Conservation (phyloP, 2,888 invertebrate genomes). For the Caenorhabditis doughertyi region DNA sequence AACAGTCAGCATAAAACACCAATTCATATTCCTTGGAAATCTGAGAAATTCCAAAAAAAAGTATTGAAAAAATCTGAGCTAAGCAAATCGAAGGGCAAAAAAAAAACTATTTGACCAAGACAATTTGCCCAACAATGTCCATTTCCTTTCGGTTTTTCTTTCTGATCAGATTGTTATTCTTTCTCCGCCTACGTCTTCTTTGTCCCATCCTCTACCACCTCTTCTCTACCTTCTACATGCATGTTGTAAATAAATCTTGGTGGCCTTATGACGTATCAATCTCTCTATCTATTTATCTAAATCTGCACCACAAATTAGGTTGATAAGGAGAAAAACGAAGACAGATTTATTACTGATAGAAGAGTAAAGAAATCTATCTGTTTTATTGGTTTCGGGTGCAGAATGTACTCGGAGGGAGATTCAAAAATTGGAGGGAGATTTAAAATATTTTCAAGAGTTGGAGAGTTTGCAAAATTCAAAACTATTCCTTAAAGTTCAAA, state of each 20-base stretch:
- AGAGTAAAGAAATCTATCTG: not conserved
- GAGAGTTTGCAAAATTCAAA: too few relatives aligned
- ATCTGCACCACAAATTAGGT: not conserved
- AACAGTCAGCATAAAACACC: too few relatives aligned
- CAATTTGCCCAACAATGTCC: not conserved
- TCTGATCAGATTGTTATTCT: not conserved
- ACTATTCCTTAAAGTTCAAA: not conserved
- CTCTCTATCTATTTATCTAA: not conserved
- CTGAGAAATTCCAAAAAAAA: not conserved
- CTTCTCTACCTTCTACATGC: too few relatives aligned
- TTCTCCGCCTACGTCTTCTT: not conserved
- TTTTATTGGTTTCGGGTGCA: conserved; percentile 3
- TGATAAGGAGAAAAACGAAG: not conserved
- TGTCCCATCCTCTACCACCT: not conserved
- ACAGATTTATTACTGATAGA: not conserved
- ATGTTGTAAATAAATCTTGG: not conserved
- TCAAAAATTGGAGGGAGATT: not conserved
- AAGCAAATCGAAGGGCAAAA: not conserved
- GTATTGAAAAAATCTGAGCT: too few relatives aligned
- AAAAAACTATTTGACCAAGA: not conserved
- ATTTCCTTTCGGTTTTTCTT: too few relatives aligned
- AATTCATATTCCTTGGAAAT: too few relatives aligned
- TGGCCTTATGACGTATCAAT: conserved; percentile 31
- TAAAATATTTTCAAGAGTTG: too few relatives aligned
- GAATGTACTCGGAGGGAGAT: not conserved